Evolutionary conservation across 2,113 vertebrate species (phyloP), one percentile per base, ranked within the genome.

Genomic region (Lagopus muta): DNA sequence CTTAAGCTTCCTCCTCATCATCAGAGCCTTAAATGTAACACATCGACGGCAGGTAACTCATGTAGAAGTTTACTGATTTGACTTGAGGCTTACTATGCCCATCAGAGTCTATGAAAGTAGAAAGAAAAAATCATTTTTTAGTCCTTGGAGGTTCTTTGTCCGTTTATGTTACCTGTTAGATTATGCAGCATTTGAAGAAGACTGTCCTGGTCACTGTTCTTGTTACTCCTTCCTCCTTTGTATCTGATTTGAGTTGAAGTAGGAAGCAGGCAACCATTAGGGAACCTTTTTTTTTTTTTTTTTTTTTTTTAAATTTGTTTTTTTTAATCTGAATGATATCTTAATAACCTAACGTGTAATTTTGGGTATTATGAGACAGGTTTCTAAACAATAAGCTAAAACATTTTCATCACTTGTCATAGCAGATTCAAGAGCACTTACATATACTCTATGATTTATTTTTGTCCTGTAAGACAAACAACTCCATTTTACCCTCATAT

Each of bases 121-220:
- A 88, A 85, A 79, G 62, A 60, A 88, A 92, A 77, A 0, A 2
- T 71, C 64, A 74, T 50, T 77, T 89, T 91, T 75, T 79, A 52
- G 86, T 83, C 27, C 48, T 91, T 40, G 38, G 58, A 89, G 64
- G 21, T 79, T 18, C 16, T 30, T 20, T 43, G 25, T 77, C 82
- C 89, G 45, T 95, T 95, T 92, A 62, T 71, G 34, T 80, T 93
- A 82, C 76, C 82, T 93, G 69, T 62, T 88, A 81, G 71, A 76
- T 91, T 89, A 79, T 64, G 42, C 67, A 65, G 50, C 50, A 54
- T 89, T 81, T 71, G 48, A 87, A 92, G 57, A 79, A 7, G 48
- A 32, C 45, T 92, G 86, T 85, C 52, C 13, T 81, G 42, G n/a
- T 79, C 72, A 88, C 17, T 92, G 61, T 72, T 93, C 50, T 61